These are phyloP conservation scores for Ictalurus punctatus DNA, from an alignment of 2,113 vertebrate genomes.

Conservation along the genomic window DNA sequence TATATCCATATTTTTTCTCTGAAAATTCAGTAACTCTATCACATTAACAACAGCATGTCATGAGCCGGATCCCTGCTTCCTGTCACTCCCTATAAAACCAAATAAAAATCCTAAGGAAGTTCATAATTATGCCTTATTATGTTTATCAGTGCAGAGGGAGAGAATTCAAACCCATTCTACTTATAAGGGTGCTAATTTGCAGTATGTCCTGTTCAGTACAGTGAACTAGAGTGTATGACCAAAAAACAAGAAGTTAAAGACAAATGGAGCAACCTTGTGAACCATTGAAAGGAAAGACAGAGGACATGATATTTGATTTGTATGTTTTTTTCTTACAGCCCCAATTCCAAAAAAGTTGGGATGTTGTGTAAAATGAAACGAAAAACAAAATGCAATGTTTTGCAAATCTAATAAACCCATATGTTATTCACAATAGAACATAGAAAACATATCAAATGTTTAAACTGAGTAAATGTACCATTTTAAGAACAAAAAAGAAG, in stretches of 20 bases:
- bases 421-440: too few species aligned
- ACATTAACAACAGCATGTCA: background rate
- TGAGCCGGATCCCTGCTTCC: background rate
- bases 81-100: background rate
- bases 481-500: too few species aligned
- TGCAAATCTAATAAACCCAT: too few species aligned
- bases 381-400: too few species aligned
- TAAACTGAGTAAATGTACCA: too few species aligned
- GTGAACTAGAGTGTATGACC: background rate
- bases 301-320: background rate
- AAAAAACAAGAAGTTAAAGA: background rate
- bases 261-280: background rate
- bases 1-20: background rate
- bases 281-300: background rate
- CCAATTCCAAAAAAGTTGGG: too few species aligned
- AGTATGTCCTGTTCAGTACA: background rate
- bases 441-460: too few species aligned
- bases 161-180: background rate
- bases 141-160: background rate
- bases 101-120: conserved; percentile 24
- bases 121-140: conserved; percentile 34
- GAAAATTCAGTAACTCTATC: background rate
- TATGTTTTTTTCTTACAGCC: too few species aligned
- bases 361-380: too few species aligned
- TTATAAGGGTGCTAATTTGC: background rate